phyloP scores from a whole-genome alignment of 2,888 invertebrate genomes.

The Acleris emargana region DNA sequence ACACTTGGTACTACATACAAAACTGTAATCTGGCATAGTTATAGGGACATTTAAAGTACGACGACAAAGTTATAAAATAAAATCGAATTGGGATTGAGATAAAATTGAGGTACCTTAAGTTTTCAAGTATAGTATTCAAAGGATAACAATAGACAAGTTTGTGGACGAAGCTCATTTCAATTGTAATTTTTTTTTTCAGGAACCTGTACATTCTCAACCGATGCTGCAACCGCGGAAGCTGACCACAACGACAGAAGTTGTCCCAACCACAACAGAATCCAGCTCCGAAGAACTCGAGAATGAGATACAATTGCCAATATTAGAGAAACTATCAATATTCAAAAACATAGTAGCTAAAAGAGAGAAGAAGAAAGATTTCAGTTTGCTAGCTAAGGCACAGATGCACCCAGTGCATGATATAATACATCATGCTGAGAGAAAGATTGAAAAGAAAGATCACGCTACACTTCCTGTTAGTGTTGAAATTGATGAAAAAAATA shows the following conservation, averaged over 20 bases:
- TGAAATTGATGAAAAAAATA: constrained; percentile 31
- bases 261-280: constrained; percentile 39
- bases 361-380: constrained; percentile 47
- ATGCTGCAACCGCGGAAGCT: constrained; percentile 42
- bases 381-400: constrained; percentile 62
- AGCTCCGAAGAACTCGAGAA: constrained; percentile 52
- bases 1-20: too few relatives aligned
- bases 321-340: constrained; percentile 69
- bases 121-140: too few relatives aligned
- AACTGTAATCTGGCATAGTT: too few relatives aligned
- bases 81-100: too few relatives aligned
- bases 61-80: too few relatives aligned
- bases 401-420: constrained; percentile 70
- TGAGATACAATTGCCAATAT: constrained; percentile 55
- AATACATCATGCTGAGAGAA: constrained; percentile 60
- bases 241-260: constrained; percentile 28
- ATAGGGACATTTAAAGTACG: too few relatives aligned
- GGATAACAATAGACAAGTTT: too few relatives aligned
- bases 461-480: constrained; percentile 49
- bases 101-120: too few relatives aligned
- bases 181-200: constrained; percentile 49
- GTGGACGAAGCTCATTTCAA: neutral
- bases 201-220: constrained; percentile 57
- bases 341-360: constrained; percentile 63
- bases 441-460: constrained; percentile 74